Percentiles rank a stretch among this genome's conserved stretches.
Evolutionary conservation across 2,113 vertebrate species (phyloP).

Genomic region (Platycercus adscitus): DNA sequence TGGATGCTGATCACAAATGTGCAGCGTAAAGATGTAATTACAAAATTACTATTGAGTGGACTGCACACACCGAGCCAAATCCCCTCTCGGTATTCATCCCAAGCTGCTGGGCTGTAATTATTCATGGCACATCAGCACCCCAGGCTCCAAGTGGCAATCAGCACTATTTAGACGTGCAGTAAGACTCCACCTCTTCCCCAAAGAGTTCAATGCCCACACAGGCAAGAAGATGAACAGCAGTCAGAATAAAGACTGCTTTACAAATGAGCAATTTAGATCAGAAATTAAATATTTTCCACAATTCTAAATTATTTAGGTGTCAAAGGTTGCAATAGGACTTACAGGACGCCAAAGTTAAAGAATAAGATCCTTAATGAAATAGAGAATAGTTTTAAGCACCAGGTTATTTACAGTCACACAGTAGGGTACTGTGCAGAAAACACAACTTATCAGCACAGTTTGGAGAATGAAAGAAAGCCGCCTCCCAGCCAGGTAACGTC

Average conservation of each 20-base stretch:
- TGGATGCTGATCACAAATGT: slow-evolving; percentile 16
- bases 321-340: background rate
- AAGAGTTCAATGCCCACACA: background rate
- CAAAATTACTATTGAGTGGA: background rate
- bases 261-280: background rate
- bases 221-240: background rate
- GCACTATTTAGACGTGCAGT: background rate
- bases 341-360: background rate
- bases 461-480: background rate
- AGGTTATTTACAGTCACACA: background rate
- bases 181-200: background rate
- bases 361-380: background rate
- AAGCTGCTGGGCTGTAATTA: background rate
- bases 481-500: slow-evolving; percentile 3
- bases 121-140: background rate
- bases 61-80: background rate
- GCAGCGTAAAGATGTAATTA: background rate
- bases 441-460: background rate
- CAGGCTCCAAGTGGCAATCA: background rate
- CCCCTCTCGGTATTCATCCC: background rate
- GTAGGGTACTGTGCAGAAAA: background rate
- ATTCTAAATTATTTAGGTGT: background rate
- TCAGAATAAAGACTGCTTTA: background rate
- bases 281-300: background rate
- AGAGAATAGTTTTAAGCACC: background rate